These are phyloP conservation scores for Drosophila pallidifrons DNA, from an alignment of 1,140 invertebrate species.

Conservation along the genomic window DNA sequence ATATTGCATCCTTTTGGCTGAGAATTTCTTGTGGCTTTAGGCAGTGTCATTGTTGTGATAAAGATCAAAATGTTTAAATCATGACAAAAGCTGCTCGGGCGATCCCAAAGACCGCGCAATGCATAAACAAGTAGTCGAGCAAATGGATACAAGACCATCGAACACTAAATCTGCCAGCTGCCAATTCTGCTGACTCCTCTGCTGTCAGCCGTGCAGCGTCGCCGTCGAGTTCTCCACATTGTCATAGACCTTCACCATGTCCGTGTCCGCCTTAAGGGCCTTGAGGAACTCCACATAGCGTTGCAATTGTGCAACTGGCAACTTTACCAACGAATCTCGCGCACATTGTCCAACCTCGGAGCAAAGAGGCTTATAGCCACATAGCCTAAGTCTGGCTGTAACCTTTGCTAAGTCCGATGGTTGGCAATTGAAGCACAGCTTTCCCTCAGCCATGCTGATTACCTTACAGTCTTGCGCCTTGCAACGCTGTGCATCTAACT, in stretches of 20 bases:
- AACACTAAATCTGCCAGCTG: conserved; percentile 33
- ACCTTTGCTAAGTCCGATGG: conserved; percentile 43
- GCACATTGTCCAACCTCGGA: conserved; percentile 47
- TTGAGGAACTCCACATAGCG: conserved; percentile 49
- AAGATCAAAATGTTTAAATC: conserved; percentile 80
- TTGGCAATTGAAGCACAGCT: conserved; percentile 57
- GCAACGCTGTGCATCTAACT: conserved; percentile 53
- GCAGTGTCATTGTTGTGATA: conserved; percentile 74
- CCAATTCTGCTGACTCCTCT: conserved; percentile 23
- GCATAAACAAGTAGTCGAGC: conserved; percentile 82
- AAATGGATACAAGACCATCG: conserved; percentile 70
- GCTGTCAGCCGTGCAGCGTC: background rate
- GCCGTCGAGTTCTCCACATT: conserved; percentile 48
- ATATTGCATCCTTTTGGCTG: conserved; percentile 72
- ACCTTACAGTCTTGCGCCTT: conserved; percentile 45
- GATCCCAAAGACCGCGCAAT: conserved; percentile 47
- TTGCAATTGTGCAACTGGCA: conserved; percentile 24
- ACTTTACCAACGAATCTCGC: conserved; percentile 24
- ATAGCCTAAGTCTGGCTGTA: conserved; percentile 23
- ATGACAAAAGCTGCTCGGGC: conserved; percentile 54
- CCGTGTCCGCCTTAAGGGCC: conserved; percentile 34
- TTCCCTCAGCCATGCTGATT: conserved; percentile 24
- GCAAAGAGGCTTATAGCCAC: conserved; percentile 52
- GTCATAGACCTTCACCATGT: conserved; percentile 67
- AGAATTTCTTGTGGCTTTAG: conserved; percentile 66